phyloP scores from a whole-genome alignment of 2,113 vertebrate genomes.

The Stegastes partitus region DNA sequence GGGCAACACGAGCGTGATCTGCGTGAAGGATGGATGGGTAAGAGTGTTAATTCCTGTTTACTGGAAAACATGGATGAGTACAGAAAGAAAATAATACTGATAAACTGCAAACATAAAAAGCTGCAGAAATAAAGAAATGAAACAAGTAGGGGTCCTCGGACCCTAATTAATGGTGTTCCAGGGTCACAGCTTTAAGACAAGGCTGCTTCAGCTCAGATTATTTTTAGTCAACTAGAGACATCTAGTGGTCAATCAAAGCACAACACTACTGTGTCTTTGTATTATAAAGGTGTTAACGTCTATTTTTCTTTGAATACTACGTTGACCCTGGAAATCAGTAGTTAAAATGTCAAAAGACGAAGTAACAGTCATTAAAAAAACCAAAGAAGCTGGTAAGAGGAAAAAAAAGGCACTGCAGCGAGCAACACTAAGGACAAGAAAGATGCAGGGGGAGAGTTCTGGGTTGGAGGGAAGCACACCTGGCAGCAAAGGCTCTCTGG shows the following conservation, averaged over 20 bases:
- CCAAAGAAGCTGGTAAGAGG: constrained; percentile 25
- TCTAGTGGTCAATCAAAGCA: constrained; percentile 60
- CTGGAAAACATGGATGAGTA: constrained; percentile 29
- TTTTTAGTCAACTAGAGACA: constrained; percentile 59
- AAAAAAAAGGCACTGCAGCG: constrained; percentile 33
- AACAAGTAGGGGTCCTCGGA: too few species aligned
- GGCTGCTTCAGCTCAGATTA: not conserved
- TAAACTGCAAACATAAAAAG: constrained; percentile 29
- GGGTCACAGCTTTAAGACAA: constrained; percentile 42
- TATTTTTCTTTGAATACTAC: constrained; percentile 16
- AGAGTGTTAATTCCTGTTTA: not conserved
- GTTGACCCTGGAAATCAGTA: constrained; percentile 63
- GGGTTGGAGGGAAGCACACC: constrained; percentile 81
- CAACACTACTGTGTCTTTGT: not conserved
- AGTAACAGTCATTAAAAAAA: constrained; percentile 20
- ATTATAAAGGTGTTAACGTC: not conserved
- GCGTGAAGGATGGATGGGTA: constrained; percentile 27
- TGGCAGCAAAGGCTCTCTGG: constrained; percentile 89
- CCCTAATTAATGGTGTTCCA: constrained; percentile 66
- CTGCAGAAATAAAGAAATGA: constrained; percentile 46
- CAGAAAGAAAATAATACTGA: constrained; percentile 6
- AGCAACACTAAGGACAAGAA: constrained; percentile 43
- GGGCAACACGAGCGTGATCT: constrained; percentile 23
- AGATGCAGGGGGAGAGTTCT: constrained; percentile 27
- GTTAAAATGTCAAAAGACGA: constrained; percentile 48